A percentile compares a stretch with the other conserved stretches of the same genome.
Evolutionary conservation across 2,888 invertebrate species (phyloP).

Genomic region (Morpho achilles): DNA sequence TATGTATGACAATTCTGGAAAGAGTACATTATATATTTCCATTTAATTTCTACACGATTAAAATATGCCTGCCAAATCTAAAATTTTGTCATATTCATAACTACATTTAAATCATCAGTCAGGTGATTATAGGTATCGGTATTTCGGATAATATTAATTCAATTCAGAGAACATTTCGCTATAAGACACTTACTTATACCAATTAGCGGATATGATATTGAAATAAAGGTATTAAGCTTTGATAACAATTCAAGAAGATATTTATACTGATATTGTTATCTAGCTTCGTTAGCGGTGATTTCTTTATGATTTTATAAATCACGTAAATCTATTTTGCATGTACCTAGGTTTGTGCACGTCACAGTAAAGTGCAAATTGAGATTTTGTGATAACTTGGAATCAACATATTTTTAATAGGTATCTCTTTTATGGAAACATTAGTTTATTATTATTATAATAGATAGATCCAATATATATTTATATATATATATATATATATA

Average conservation of each 20-base stretch:
- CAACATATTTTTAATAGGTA: not conserved
- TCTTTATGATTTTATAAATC: constrained; percentile 40
- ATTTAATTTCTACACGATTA: no score
- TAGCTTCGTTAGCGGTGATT: constrained; percentile 45
- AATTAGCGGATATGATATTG: constrained; percentile 43
- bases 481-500: no score
- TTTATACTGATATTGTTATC: constrained; percentile 43
- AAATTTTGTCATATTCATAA: not conserved
- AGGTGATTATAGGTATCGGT: not conserved
- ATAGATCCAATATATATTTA: no score
- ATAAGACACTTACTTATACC: constrained; percentile 35
- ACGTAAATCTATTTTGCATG: constrained; percentile 20
- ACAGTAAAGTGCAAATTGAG: constrained; percentile 13
- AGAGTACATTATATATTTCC: no score
- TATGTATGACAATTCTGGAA: no score
- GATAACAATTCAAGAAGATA: constrained; percentile 46
- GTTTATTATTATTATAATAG: no score
- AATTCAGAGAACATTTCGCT: constrained; percentile 1
- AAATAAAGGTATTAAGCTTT: constrained; percentile 39
- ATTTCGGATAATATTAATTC: not conserved
- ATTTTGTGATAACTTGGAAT: not conserved
- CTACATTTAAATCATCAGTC: no score
- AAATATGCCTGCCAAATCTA: not conserved
- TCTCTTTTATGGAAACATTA: no score
- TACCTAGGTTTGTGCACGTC: constrained; percentile 22